Evolutionary conservation across 2,888 invertebrate species (phyloP).

Genomic region (Epinotia bilunana): DNA sequence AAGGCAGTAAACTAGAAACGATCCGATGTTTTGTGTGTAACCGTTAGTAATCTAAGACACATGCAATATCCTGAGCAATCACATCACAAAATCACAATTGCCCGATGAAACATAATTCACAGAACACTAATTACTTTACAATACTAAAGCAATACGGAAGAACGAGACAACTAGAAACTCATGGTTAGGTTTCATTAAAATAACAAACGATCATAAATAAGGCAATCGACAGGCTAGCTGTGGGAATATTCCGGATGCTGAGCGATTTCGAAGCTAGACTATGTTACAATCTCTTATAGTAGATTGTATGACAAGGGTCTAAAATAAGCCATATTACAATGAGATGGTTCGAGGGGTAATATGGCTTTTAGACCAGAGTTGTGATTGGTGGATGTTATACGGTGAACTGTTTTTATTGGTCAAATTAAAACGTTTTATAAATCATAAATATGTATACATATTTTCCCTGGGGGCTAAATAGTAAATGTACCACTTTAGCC

Average conservation of each 20-base stretch:
- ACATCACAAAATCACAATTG: too few relatives aligned
- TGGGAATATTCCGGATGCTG: constrained; percentile 58
- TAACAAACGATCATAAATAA: constrained; percentile 66
- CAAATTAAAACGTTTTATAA: too few relatives aligned
- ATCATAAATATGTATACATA: too few relatives aligned
- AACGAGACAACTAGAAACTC: constrained; percentile 34
- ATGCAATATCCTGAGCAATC: constrained; percentile 27
- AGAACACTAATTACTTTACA: constrained; percentile 41
- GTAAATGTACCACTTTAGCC: too few relatives aligned
- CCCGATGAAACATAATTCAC: constrained; percentile 37
- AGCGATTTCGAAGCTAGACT: constrained; percentile 52
- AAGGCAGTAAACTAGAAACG: background rate
- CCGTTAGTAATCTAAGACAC: constrained; percentile 1
- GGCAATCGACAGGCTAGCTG: constrained; percentile 63
- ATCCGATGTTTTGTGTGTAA: constrained; percentile 1
- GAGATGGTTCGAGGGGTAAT: too few relatives aligned
- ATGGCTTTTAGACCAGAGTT: too few relatives aligned
- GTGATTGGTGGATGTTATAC: too few relatives aligned
- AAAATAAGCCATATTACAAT: too few relatives aligned
- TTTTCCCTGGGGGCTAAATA: too few relatives aligned
- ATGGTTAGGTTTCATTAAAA: constrained; percentile 42
- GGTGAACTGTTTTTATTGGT: too few relatives aligned
- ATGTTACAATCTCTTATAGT: background rate
- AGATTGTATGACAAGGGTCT: too few relatives aligned
- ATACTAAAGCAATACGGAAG: constrained; percentile 44